Conservation (phyloP, 2,797 vertebrate species). For the Varecia variegata region DNA sequence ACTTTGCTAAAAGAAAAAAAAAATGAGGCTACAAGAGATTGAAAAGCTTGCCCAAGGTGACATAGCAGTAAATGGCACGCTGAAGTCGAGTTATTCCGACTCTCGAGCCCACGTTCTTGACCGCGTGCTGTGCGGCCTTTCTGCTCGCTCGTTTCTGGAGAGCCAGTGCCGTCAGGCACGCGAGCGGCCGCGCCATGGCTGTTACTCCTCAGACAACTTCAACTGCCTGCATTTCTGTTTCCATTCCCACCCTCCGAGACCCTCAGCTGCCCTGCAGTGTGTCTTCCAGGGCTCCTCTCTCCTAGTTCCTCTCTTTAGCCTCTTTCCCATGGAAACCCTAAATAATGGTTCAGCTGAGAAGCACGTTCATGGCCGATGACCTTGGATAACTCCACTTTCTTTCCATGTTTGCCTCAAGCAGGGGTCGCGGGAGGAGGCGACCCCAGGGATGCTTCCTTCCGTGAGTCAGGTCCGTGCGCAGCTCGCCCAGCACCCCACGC, state of each 20-base stretch:
- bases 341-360: not conserved
- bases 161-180: not conserved
- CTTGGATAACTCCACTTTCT: not conserved
- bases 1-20: not conserved
- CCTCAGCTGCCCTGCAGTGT: rapidly evolving
- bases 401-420: not conserved
- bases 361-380: no score
- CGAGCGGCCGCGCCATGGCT: not conserved
- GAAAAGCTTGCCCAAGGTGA: not conserved
- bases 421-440: not conserved
- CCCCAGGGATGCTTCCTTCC: not conserved
- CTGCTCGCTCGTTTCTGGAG: constrained; percentile 17
- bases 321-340: not conserved
- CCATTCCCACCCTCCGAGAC: not conserved
- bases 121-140: not conserved
- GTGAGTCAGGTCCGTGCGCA: not conserved
- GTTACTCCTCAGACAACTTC: not conserved
- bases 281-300: no score
- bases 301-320: not conserved
- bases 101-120: not conserved
- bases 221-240: not conserved
- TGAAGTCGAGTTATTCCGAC: not conserved
- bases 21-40: not conserved
- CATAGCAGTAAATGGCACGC: not conserved
- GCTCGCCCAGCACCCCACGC: not conserved